Base-by-base conservation (phyloP, 64 coral and sea anemone genomes). In the Orbicella faveolata region DNA sequence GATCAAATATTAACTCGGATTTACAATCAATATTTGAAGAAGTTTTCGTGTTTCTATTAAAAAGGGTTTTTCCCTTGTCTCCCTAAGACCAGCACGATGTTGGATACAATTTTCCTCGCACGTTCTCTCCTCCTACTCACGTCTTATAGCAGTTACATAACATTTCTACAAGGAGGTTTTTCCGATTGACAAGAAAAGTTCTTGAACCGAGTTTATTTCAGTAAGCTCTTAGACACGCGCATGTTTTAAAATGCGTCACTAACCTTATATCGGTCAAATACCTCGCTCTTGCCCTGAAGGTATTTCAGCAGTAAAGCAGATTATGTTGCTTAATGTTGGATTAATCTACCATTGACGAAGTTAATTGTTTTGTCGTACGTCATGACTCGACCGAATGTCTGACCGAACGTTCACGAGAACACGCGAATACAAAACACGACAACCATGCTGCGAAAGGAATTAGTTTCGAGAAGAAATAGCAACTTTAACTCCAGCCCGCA, bases 321-420 rank as follows among this genome's bases (percentile, higher is more conserved):
- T 79, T n/a, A 52, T 79, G 20, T n/a, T n/a, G 25, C 67, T 79
- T 79, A 26, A 57, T 63, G 79, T 63, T 81, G 79, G 20, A 63
- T 57, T 63, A 81, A 81, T 55, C n/a, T 59, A 7, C 37, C 77
- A 14, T 79, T 79, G 77, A 79, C 77, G 77, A 55, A 59, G 77
- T 26, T 63, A 34, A 81, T 81, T 63, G 79, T 36, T 19, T 81
- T 63, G 12, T 63, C 23, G 36, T 63, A 85, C 65, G 41, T 41
- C 82, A 17, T 17, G 23, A 21, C 6, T 37, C 57, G 61, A 65
- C 2, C 11, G 61, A 64, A 9, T 36, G 67, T 25, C 25, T 4
- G 33, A 39, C 39, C 63, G 82, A 85, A 85, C 64, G 61, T 85
- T 85, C 82, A 11, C 63, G 82, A 85, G 0, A 53, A 26, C 63